Conservation (phyloP, 2,888 invertebrate species). For the Eretmocerus hayati region DNA sequence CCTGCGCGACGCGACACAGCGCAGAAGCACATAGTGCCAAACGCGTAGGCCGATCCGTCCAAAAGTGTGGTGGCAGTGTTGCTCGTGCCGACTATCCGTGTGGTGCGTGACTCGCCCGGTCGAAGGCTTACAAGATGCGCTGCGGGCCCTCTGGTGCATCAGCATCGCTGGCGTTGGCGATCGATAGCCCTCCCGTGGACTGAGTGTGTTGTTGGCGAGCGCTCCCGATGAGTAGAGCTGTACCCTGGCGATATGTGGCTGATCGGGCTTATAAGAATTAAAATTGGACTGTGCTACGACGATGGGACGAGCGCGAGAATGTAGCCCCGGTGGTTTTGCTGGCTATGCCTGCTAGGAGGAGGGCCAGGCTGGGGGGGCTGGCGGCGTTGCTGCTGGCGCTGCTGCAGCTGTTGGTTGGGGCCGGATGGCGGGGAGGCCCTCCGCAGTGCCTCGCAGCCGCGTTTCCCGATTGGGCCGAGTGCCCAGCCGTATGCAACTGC, state of each 20-base stretch:
- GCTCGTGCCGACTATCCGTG: too few relatives aligned
- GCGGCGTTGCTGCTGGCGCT: slow-evolving; percentile 37
- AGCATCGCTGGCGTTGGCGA: too few relatives aligned
- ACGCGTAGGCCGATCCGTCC: too few relatives aligned
- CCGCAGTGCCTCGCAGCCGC: background rate
- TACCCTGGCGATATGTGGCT: too few relatives aligned
- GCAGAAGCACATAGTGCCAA: too few relatives aligned
- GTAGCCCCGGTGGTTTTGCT: background rate
- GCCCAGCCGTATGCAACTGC: slow-evolving; percentile 79
- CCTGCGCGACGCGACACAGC: too few relatives aligned
- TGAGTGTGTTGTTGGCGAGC: background rate
- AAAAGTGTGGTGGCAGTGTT: too few relatives aligned
- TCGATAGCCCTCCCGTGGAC: background rate
- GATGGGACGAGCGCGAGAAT: background rate
- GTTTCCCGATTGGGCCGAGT: slow-evolving; percentile 52
- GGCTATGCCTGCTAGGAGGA: background rate
- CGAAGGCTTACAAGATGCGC: too few relatives aligned
- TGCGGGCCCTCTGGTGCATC: too few relatives aligned
- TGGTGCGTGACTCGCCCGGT: too few relatives aligned
- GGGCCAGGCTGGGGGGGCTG: slow-evolving; percentile 4
- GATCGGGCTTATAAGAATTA: too few relatives aligned
- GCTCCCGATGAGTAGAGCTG: background rate
- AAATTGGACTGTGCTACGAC: too few relatives aligned
- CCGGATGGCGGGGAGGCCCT: slow-evolving; percentile 10
- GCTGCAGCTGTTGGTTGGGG: slow-evolving; percentile 26